Evolutionary conservation across 2,113 vertebrate genomes (phyloP).

Genomic region (Grammomys surdaster): DNA sequence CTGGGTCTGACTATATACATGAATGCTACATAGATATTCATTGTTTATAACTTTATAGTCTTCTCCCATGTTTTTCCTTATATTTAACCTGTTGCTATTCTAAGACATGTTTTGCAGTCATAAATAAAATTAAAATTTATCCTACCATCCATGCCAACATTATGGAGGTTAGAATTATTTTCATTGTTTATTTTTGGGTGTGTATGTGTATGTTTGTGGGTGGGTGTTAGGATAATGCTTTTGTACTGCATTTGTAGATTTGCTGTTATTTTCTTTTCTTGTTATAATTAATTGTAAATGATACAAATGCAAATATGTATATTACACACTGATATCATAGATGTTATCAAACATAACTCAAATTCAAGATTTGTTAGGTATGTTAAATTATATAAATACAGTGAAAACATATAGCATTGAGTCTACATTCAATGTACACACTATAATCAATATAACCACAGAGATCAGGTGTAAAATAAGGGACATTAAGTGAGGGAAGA

Average conservation of each 20-base stretch:
- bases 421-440: neutral
- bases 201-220: neutral
- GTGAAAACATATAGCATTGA: neutral
- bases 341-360: neutral
- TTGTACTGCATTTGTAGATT: neutral
- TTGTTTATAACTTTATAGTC: neutral
- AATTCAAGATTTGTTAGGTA: neutral
- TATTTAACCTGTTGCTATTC: neutral
- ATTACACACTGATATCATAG: neutral
- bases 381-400: conserved; percentile 17
- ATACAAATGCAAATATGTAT: conserved; percentile 36
- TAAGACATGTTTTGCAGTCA: neutral
- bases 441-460: neutral
- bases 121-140: neutral
- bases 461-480: too few relatives aligned
- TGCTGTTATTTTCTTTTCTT: too few relatives aligned
- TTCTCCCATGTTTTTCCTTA: neutral
- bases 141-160: neutral
- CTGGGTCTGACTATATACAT: neutral
- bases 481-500: neutral
- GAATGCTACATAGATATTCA: neutral
- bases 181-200: neutral
- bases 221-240: neutral
- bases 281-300: neutral
- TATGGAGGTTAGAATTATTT: neutral